These are phyloP conservation scores for Mellivora capensis DNA, from an alignment of 2,113 vertebrate species.

Conservation along the genomic window DNA sequence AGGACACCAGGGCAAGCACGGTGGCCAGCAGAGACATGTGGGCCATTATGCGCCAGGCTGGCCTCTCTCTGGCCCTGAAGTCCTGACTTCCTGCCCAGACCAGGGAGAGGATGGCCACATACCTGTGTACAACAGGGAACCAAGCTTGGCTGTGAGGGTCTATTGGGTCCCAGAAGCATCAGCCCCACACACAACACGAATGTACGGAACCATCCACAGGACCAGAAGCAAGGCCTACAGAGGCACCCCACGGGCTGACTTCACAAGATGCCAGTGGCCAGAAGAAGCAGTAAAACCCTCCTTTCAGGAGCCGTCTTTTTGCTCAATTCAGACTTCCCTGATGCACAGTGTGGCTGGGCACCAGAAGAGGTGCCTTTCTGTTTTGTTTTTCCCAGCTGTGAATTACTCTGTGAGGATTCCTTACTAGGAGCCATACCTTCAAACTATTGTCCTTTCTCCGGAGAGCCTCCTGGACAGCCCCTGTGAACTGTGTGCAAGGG, in stretches of 20 bases:
- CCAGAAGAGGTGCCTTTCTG: background rate
- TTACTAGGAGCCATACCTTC: background rate
- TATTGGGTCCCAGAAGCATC: background rate
- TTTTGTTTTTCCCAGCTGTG: background rate
- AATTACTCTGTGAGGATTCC: background rate
- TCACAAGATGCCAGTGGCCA: background rate
- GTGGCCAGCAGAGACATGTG: background rate
- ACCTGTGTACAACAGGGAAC: background rate
- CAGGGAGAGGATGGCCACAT: background rate
- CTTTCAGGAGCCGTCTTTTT: background rate
- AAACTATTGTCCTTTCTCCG: background rate
- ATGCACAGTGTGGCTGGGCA: background rate
- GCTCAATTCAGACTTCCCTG: background rate
- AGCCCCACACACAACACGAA: background rate
- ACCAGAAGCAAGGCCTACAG: background rate
- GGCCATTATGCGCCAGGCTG: background rate
- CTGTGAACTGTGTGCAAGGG: fast-evolving
- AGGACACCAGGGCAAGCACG: background rate
- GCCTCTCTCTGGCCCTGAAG: background rate
- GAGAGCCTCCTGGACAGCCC: background rate
- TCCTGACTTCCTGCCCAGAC: background rate
- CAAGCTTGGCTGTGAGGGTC: background rate
- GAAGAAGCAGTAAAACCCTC: background rate
- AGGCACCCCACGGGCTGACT: background rate
- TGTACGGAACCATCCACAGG: background rate